Base-by-base conservation (phyloP, 1,140 invertebrate genomes). In the Fopius arisanus region DNA sequence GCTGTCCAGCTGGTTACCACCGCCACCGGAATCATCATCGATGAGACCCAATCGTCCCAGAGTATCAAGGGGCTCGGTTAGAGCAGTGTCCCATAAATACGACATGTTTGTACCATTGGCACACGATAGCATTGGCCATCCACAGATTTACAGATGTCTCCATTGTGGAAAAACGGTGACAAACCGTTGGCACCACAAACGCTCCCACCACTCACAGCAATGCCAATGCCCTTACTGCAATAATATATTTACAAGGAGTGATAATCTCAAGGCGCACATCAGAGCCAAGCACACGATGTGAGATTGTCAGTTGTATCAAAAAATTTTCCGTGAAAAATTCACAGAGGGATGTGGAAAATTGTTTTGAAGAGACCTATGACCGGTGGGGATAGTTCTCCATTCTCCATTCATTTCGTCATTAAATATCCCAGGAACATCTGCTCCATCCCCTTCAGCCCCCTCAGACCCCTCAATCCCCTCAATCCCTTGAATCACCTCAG, bases 181-280 rank as follows among this genome's bases (percentile, higher is more conserved):
- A 79, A 93, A 93, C 87, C 89, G 92, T 78, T 92, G 92, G 89
- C 92, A 94, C 82, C 92, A 93, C 80, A 88, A 91, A 83, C 91
- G 92, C 81, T 92, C 92, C 41, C 92, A 93, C 80, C 89, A 91
- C 71, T 92, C 92, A 12, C 91, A 92, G 82, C 91, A 91, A 75
- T 92, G 92, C 82, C 90, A 90, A 78, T 93, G 92, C 83, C 92
- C 92, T 10, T 87, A 91, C 72, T 93, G 92, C 83, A 89, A 90
- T 21, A 90, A 92, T 74, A 90, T 91, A 67, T 90, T 93, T 75
- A 93, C 92, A 69, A 89, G 92, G 68, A 91, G 91, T 76, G 92
- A 93, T 82, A 93, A 93, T 79, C 90, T 93, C 79, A 92, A 93
- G 86, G 89, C 90, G 43, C 92, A 93, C 83, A 90, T 93, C 74